Percentiles rank a stretch among this genome's conserved stretches.
These are phyloP conservation scores for Campoplex capitator DNA, from an alignment of 2,888 invertebrate genomes.

Conservation along the genomic window DNA sequence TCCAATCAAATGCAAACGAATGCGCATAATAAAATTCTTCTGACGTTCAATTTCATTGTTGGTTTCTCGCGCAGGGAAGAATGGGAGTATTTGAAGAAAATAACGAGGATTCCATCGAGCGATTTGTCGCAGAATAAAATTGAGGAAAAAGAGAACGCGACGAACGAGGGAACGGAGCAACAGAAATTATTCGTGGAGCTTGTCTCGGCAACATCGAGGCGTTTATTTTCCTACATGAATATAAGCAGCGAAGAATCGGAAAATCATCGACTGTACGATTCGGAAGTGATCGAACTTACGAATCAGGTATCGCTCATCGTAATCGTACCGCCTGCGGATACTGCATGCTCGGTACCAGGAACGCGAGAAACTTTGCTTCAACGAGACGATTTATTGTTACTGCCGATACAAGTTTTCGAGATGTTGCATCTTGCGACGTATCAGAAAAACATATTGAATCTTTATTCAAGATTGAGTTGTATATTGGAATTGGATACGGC, in stretches of 20 bases:
- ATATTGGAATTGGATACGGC: constrained; percentile 96
- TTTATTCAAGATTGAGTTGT: constrained; percentile 96
- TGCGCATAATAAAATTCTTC: background rate
- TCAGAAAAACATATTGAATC: constrained; percentile 94
- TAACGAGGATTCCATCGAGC: constrained; percentile 79
- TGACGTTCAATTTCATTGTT: background rate
- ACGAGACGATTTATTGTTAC: constrained; percentile 93
- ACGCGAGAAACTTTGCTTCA: constrained; percentile 94
- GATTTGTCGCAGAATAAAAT: constrained; percentile 81
- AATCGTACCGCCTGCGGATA: constrained; percentile 96
- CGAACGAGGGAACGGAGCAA: constrained; percentile 88
- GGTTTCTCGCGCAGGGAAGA: constrained; percentile 91
- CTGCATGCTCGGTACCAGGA: constrained; percentile 96
- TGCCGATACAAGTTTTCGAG: constrained; percentile 97
- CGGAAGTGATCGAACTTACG: constrained; percentile 97
- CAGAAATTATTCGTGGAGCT: constrained; percentile 93
- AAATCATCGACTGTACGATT: constrained; percentile 94
- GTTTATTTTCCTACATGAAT: constrained; percentile 93
- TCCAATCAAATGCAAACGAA: background rate
- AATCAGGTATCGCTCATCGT: constrained; percentile 96
- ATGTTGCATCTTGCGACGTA: constrained; percentile 98
- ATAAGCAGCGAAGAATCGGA: constrained; percentile 89
- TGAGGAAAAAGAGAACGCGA: constrained; percentile 81
- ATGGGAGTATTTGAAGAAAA: constrained; percentile 94
- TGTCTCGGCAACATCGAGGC: constrained; percentile 90